phyloP scores from a whole-genome alignment of 2,797 vertebrate species.

The Pseudotriccus pelzelni region DNA sequence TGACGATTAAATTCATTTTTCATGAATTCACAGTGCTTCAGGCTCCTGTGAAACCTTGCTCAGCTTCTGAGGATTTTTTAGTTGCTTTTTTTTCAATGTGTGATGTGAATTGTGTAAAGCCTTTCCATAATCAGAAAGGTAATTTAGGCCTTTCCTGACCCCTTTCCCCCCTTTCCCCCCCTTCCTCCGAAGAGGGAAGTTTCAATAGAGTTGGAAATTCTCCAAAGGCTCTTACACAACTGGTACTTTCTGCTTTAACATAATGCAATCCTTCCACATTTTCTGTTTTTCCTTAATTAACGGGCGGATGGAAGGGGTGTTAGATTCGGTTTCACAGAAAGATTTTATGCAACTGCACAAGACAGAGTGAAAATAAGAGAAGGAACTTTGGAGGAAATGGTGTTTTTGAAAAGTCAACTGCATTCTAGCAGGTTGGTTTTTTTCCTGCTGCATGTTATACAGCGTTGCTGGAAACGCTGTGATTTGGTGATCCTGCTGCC shows the following conservation, averaged over 20 bases:
- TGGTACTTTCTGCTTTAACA: neutral
- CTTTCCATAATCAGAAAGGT: constrained; percentile 50
- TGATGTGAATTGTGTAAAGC: constrained; percentile 38
- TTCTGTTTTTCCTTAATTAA: constrained; percentile 45
- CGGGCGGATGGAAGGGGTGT: constrained; percentile 23
- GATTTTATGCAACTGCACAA: constrained; percentile 46
- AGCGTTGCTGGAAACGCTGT: neutral
- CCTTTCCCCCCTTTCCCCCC: accelerated
- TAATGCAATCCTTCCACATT: constrained; percentile 27
- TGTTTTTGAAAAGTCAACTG: neutral
- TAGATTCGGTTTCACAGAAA: constrained; percentile 52
- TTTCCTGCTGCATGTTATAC: neutral
- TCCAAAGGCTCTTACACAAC: constrained; percentile 27
- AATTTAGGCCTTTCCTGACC: constrained; percentile 43
- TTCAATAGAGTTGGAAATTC: constrained; percentile 49
- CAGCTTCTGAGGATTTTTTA: constrained; percentile 29
- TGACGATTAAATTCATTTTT: constrained; percentile 72
- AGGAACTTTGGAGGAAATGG: constrained; percentile 11
- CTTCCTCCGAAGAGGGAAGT: constrained; percentile 3
- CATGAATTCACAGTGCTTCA: constrained; percentile 53
- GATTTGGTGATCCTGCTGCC: neutral
- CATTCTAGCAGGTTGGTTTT: neutral
- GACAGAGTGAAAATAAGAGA: neutral
- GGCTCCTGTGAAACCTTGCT: constrained; percentile 41
- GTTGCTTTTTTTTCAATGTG: neutral